Evolutionary conservation across 2,888 invertebrate species (phyloP), one percentile per base, ranked within the genome.

Genomic region (Macaria notata): DNA sequence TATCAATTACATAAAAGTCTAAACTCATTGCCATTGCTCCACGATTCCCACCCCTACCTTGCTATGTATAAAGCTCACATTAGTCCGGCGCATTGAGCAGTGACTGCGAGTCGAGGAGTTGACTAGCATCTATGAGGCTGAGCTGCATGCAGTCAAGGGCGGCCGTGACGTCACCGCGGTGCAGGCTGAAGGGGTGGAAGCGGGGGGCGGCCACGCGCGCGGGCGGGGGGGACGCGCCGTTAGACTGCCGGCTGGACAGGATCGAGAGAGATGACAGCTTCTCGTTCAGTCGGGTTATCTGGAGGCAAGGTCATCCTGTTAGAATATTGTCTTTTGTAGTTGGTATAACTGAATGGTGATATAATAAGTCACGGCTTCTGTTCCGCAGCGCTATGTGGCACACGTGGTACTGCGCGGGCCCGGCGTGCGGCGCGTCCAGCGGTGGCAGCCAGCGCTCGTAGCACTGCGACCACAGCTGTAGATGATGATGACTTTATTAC

Each of bases 371-470:
- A 3, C n/a, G 3, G n/a, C 42, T 4, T n/a, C n/a, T n/a, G 29
- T 31, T 4, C 9, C 47, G 52, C 6, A 63, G 49, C 6, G 50
- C 44, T 46, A 68, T 63, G 65, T 77, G 66, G 63, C 60, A 71
- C 46, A 73, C 64, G 49, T 75, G 73, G 63, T 67, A 71, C 70
- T 94, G 94, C 66, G 93, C 93, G 64, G 79, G 83, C 0, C 96
- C 96, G 9, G 96, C 95, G 64, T 93, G 94, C 19, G 93, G 91
- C 61, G 96, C 94, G 84, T 98, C 97, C 4, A 97, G 92, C 29
- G 96, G 94, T 29, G 95, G 94, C 75, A 97, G 92, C 97, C 97
- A 98, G 33, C 98, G 94, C 79, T 96, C 95, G 87, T 97, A 98
- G 42, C 42, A 9, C 42, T n/a, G 42, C 4, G 3, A n/a, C n/a